Evolutionary conservation across 2,113 vertebrate species (phyloP).

Genomic region (Menidia beryllina): DNA sequence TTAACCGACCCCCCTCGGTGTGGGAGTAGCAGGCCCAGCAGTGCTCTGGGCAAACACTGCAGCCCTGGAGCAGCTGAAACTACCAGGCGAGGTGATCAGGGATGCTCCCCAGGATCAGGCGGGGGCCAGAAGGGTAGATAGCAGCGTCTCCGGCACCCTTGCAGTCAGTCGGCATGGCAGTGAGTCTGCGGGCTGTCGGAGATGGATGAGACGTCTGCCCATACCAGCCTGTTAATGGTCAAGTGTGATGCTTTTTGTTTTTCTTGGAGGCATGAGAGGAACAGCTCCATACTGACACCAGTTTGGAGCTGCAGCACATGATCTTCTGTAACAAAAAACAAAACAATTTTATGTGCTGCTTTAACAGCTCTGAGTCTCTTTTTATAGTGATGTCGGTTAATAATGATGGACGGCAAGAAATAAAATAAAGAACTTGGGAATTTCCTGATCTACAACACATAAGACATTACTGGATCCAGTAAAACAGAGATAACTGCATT

Average conservation of each 20-base stretch:
- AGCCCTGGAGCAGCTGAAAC: conserved; percentile 33
- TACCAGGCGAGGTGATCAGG: conserved; percentile 42
- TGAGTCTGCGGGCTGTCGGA: conserved; percentile 49
- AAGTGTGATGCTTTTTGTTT: conserved; percentile 11
- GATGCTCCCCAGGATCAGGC: conserved; percentile 69
- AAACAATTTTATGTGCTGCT: neutral
- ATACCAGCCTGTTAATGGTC: neutral
- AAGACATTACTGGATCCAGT: too few relatives aligned
- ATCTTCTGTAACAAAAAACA: neutral
- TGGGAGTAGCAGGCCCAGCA: conserved; percentile 65
- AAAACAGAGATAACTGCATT: too few relatives aligned
- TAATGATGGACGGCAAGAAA: neutral
- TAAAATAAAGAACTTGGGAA: too few relatives aligned
- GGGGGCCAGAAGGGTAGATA: conserved; percentile 61
- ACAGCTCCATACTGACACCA: neutral
- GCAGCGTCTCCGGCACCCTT: conserved; percentile 73
- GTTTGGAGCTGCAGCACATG: conserved; percentile 7
- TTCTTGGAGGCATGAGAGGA: neutral
- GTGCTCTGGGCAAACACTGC: conserved; percentile 63
- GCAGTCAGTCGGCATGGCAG: conserved; percentile 51
- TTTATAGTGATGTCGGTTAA: neutral
- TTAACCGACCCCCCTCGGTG: conserved; percentile 65
- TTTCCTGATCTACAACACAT: too few relatives aligned
- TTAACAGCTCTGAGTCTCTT: neutral
- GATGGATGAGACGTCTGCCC: conserved; percentile 42